Evolutionary conservation across 2,797 vertebrate species (phyloP).

Genomic region (Manis crassicaudata): DNA sequence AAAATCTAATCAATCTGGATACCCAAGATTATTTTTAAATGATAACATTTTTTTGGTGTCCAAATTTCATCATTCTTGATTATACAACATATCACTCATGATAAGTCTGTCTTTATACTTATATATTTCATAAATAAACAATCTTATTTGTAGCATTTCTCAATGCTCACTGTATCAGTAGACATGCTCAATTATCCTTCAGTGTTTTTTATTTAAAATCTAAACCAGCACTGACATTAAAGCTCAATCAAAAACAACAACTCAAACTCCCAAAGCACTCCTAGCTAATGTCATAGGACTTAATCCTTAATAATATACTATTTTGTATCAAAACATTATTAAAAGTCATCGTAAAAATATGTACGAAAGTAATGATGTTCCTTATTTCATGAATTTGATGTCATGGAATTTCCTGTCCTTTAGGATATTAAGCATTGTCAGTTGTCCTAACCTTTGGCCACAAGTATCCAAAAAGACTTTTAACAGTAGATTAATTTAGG

Average conservation of each 20-base stretch:
- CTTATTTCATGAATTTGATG: background rate
- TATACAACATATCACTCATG: background rate
- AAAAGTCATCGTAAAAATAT: background rate
- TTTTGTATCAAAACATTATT: background rate
- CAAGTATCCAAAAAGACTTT: background rate
- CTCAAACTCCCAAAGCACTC: background rate
- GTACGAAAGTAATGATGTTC: background rate
- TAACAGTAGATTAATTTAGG: background rate
- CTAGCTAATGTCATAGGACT: background rate
- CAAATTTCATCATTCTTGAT: background rate
- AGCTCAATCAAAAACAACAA: background rate
- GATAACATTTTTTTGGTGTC: background rate
- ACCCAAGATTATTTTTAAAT: background rate
- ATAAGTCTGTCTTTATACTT: background rate
- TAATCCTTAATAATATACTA: background rate
- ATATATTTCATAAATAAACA: background rate
- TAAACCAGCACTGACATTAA: background rate
- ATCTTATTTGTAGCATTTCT: background rate
- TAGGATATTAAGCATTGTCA: background rate
- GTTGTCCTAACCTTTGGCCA: background rate
- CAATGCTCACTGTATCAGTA: background rate
- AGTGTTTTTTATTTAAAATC: background rate
- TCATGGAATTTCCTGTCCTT: background rate
- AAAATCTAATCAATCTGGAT: conserved; percentile 8
- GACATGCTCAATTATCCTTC: background rate